These are phyloP conservation scores for Australoheros scitulus DNA, from an alignment of 2,113 vertebrate genomes.

Conservation along the genomic window DNA sequence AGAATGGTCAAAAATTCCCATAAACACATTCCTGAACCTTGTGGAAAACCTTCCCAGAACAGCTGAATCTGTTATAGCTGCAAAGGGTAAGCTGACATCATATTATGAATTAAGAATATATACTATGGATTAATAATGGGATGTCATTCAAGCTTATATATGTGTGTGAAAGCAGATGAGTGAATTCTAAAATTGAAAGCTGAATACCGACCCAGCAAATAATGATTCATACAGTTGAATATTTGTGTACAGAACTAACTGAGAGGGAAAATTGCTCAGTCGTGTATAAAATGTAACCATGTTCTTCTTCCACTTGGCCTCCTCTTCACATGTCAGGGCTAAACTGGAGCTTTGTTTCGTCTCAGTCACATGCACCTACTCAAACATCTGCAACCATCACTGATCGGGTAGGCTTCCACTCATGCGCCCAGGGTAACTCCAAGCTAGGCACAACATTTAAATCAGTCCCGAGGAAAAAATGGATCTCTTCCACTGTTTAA, in stretches of 20 bases:
- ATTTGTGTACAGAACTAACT: not conserved
- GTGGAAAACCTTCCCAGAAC: no score
- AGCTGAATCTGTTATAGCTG: no score
- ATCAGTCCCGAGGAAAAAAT: constrained; percentile 63
- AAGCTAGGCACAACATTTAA: constrained; percentile 42
- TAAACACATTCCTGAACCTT: no score
- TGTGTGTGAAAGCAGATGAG: no score
- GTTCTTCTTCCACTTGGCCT: constrained; percentile 7
- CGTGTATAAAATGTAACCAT: constrained; percentile 1
- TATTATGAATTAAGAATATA: no score
- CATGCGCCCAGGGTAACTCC: constrained; percentile 16
- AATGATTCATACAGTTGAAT: not conserved
- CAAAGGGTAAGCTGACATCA: no score
- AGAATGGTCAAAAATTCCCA: no score
- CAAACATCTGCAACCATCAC: not conserved
- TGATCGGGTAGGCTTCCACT: not conserved
- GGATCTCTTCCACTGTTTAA: constrained; percentile 66
- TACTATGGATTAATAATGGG: no score
- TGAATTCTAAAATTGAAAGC: no score
- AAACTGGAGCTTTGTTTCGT: not conserved
- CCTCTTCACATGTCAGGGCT: not conserved
- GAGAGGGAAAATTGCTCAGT: not conserved
- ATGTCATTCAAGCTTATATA: no score
- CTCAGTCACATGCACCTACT: not conserved
- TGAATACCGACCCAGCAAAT: not conserved